These are phyloP conservation scores for Suillia variegata DNA, from an alignment of 2,888 invertebrate species.

Conservation along the genomic window DNA sequence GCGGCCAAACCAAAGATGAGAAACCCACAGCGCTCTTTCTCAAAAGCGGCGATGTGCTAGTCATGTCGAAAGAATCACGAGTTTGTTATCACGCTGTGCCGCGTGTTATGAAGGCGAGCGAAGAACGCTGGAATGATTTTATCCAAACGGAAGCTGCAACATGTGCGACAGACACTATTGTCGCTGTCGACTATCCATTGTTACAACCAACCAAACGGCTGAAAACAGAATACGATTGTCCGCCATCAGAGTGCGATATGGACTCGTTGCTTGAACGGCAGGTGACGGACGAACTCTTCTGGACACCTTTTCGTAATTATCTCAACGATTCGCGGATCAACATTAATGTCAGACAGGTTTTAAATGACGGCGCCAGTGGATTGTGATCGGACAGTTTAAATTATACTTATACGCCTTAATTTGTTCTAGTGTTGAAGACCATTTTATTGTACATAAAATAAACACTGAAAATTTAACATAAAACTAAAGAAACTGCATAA, in stretches of 20 bases:
- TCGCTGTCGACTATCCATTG: slow-evolving; percentile 40
- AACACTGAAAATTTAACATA: no score
- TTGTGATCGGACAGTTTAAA: no score
- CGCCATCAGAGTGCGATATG: slow-evolving; percentile 22
- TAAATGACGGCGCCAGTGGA: slow-evolving; percentile 58
- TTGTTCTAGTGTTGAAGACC: no score
- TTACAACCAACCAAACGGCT: slow-evolving; percentile 15
- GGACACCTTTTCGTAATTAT: slow-evolving; percentile 68
- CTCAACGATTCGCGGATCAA: slow-evolving; percentile 82
- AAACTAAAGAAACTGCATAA: neutral
- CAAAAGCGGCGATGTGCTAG: slow-evolving; percentile 85
- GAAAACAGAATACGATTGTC: slow-evolving; percentile 18
- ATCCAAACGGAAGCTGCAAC: neutral
- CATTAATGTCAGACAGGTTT: slow-evolving; percentile 91
- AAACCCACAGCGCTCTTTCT: slow-evolving; percentile 75
- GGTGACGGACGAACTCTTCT: slow-evolving; percentile 60
- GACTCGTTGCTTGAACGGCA: slow-evolving; percentile 42
- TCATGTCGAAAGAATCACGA: slow-evolving; percentile 87
- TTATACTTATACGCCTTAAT: no score
- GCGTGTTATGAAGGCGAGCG: slow-evolving; percentile 69
- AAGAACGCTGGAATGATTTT: slow-evolving; percentile 63
- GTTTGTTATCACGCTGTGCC: slow-evolving; percentile 94
- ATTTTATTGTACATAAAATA: neutral
- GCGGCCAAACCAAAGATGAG: slow-evolving; percentile 74
- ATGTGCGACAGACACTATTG: slow-evolving; percentile 32